These are phyloP conservation scores for Nothocercus julius DNA, from an alignment of 2,113 vertebrate species.

Conservation along the genomic window DNA sequence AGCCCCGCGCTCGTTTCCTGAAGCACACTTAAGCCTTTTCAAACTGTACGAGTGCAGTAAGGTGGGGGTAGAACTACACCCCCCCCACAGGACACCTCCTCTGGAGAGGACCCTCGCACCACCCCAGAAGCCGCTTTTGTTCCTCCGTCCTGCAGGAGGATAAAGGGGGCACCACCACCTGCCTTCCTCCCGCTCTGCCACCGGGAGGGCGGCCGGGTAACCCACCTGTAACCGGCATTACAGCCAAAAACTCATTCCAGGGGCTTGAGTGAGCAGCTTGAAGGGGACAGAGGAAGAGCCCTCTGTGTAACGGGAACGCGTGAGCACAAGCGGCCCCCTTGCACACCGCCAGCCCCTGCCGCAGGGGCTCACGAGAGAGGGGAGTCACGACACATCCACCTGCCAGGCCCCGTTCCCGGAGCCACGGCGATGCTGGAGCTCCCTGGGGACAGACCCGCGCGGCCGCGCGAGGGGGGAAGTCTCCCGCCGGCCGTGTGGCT, in stretches of 20 bases:
- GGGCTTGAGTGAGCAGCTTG: background rate
- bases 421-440: too few relatives aligned
- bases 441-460: accelerated
- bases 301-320: background rate
- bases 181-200: background rate
- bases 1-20: background rate
- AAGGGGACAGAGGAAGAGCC: background rate
- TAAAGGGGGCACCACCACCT: too few relatives aligned
- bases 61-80: background rate
- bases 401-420: background rate
- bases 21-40: background rate
- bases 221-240: background rate
- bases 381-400: accelerated
- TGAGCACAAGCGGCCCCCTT: background rate
- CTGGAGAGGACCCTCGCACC: too few relatives aligned
- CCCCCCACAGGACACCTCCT: background rate
- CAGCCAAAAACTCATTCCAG: background rate
- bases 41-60: background rate
- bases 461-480: accelerated
- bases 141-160: background rate
- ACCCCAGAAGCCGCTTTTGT: background rate
- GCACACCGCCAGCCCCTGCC: background rate
- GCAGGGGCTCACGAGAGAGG: accelerated
- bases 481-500: too few relatives aligned
- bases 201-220: background rate